phyloP scores from a whole-genome alignment of 2,888 invertebrate species.

The Ligdia adustata region DNA sequence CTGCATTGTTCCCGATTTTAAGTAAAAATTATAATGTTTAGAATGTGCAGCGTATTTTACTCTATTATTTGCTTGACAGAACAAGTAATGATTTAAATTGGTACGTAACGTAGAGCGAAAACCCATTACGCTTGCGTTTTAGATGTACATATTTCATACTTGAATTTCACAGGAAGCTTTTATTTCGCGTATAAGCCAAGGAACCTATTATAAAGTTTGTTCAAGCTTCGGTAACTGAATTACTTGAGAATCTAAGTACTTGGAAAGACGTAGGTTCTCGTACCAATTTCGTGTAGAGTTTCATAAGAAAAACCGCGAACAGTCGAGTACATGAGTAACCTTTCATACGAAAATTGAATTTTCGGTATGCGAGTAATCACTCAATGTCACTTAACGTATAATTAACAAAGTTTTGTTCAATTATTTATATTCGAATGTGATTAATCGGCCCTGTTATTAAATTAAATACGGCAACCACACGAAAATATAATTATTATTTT shows the following conservation, averaged over 20 bases:
- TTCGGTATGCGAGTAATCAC: slow-evolving; percentile 16
- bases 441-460: slow-evolving; percentile 4
- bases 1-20: too few relatives aligned
- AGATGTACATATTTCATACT: too few relatives aligned
- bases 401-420: slow-evolving; percentile 16
- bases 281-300: slow-evolving; percentile 3
- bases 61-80: too few relatives aligned
- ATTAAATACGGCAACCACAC: background rate
- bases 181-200: slow-evolving; percentile 2
- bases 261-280: slow-evolving; percentile 2
- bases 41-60: too few relatives aligned
- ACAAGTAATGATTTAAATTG: too few relatives aligned
- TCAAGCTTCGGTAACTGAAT: slow-evolving; percentile 1
- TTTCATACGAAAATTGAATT: slow-evolving; percentile 17
- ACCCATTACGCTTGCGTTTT: too few relatives aligned
- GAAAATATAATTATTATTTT: background rate
- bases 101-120: too few relatives aligned
- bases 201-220: slow-evolving; percentile 4
- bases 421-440: slow-evolving; percentile 16
- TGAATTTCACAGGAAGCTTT: background rate
- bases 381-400: slow-evolving; percentile 21
- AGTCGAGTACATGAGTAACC: slow-evolving; percentile 5
- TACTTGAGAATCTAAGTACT: slow-evolving; percentile 2
- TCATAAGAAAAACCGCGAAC: slow-evolving; percentile 13
- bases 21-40: too few relatives aligned